phyloP scores from a whole-genome alignment of 2,113 vertebrate species.

The Bufo bufo region DNA sequence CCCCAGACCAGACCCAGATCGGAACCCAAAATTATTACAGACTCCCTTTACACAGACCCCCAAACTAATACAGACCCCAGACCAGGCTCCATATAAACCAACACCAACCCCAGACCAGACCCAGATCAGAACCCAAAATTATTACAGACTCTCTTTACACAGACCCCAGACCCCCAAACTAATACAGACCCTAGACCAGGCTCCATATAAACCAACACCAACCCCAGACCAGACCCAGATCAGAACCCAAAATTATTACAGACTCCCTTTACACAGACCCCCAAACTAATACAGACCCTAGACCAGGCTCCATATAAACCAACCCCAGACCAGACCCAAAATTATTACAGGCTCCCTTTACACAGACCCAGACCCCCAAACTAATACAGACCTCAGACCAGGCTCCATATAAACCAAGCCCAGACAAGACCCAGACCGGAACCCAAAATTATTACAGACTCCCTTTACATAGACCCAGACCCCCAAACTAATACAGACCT shows the following conservation, averaged over 20 bases:
- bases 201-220: neutral
- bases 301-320: neutral
- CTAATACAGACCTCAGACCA: neutral
- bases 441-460: neutral
- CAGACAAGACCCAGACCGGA: neutral
- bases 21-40: no score
- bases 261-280: no score
- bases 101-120: no score
- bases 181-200: neutral
- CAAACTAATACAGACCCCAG: no score
- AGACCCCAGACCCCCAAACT: no score
- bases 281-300: no score
- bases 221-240: neutral
- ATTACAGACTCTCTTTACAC: neutral
- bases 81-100: no score
- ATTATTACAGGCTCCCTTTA: neutral
- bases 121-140: neutral
- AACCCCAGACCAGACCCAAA: neutral
- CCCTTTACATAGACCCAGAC: neutral
- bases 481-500: neutral
- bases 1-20: no score
- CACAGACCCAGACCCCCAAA: neutral
- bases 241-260: no score
- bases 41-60: no score
- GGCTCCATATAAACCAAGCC: neutral